These are phyloP conservation scores for Palythoa caribaeorum DNA, from an alignment of 92 coral and sea anemone species.

Conservation along the genomic window DNA sequence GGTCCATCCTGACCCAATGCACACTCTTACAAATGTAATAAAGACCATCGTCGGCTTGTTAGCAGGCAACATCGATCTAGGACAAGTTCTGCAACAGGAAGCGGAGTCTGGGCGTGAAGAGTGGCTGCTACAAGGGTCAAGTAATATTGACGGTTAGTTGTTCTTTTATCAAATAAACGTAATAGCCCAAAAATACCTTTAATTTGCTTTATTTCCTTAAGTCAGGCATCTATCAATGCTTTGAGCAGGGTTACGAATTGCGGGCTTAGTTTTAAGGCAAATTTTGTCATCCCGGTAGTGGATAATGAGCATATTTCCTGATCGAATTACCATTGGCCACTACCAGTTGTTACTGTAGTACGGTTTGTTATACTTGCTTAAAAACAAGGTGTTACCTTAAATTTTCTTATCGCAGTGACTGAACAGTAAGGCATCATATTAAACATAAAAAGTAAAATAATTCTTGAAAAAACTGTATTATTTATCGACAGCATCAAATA, in stretches of 20 bases:
- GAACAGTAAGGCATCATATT: background rate
- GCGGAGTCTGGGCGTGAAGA: constrained; percentile 29
- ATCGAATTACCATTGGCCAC: background rate
- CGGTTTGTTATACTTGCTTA: background rate
- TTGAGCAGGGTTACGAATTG: background rate
- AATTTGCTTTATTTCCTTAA: background rate
- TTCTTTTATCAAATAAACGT: background rate
- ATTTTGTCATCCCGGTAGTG: background rate
- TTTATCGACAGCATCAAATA: background rate
- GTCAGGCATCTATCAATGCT: background rate
- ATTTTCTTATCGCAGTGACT: background rate
- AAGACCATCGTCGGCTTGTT: constrained; percentile 38
- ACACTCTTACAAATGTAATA: constrained; percentile 45
- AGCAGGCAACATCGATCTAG: constrained; percentile 18
- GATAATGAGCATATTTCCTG: background rate
- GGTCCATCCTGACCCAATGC: constrained; percentile 49
- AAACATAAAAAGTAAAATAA: background rate
- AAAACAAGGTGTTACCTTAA: background rate
- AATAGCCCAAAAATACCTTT: background rate
- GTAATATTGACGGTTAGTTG: background rate
- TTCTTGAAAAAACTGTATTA: background rate
- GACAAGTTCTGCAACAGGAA: background rate
- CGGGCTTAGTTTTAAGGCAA: background rate
- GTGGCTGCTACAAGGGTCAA: constrained; percentile 26
- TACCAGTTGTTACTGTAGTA: background rate